Evolutionary conservation across 2,888 invertebrate species (phyloP), one percentile per base, ranked within the genome.

Genomic region (Bruchidius siliquastri): DNA sequence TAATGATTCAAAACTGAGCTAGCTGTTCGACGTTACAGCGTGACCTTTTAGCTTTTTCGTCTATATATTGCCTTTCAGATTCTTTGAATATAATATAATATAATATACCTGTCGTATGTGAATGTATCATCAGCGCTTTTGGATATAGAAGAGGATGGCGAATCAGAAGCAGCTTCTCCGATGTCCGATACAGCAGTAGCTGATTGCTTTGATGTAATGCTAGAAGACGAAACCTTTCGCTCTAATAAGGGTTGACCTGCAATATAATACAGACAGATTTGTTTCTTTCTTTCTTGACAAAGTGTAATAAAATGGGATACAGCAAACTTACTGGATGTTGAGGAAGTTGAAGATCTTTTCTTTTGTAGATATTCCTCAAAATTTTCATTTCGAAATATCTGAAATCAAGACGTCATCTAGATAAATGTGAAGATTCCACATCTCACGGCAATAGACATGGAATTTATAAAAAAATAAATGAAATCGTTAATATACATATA

Each of bases 321-420:
- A n/a, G n/a, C n/a, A n/a, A 26, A 49, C 49, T 49, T 49, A 49
- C 49, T 49, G 74, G 73, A 73, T 21, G 76, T 73, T 20, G 68
- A 49, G 21, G 75, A 75, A 72, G 26, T 71, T 68, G 71, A 69
- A 3, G 74, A 74, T 21, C 73, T 71, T 66, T 73, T 72, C 21
- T 74, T 74, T 68, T 77, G 74, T 68, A 76, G 71, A 73, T 69
- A 74, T 71, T 80, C 79, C 70, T 77, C 75, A 68, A 77, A 73
- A 67, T 77, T 73, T 21, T 79, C 76, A 71, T 80, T 79, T 73
- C 82, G 83, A n/a, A 85, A 79, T 73, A 85, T 80, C 84, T 84
- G 74, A 10, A 75, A 79, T 71, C 70, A 75, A 69, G 18, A 49
- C 13, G 73, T 73, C 18, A 21, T 20, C 70, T 71, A 18, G 67